Base-by-base conservation (phyloP, 2,797 vertebrate genomes). In the Labroides dimidiatus region DNA sequence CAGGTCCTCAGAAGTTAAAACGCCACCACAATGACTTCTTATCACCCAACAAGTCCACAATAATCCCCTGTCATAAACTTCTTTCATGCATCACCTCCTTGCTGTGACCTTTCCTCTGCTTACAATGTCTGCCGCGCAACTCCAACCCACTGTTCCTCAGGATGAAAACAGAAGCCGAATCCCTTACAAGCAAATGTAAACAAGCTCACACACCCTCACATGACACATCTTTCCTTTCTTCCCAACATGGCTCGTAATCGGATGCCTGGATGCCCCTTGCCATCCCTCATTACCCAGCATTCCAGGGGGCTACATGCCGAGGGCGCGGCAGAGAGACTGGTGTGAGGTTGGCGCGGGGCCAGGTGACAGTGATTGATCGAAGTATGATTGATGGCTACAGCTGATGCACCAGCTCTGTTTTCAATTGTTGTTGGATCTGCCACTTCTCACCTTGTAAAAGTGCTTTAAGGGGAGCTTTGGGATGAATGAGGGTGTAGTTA, bases 391-490 rank as follows among this genome's bases (percentile, higher is more conserved):
- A 94, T 91, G 89, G 88, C 85, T 93, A 77, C 94, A 95, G 93
- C 93, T 94, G 93, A 94, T 84, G 30, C 45, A 44, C 79, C 81
- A 62, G 87, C 89, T 94, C 90, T 75, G 83, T 88, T 94, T 94
- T 92, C 91, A 90, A 92, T 94, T 94, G 91, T 91, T 90, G 85
- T 90, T 62, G 81, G 83, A 85, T 87, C 64, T 57, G 87, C 61
- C 82, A 91, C 88, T 93, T 95, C 88, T 93, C 94, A 94, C 94
- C 93, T 94, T 95, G 92, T 94, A 93, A 94, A 91, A 87, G 86
- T 69, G 72, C 88, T 90, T 88, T 87, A 80, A 90, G 84, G 51
- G 79, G 78, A 89, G 88, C 77, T 88, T 59, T 74, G 76, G 76
- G 77, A 77, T 77, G 81, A 74, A 75, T 45, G 63, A 82, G 77